Evolutionary conservation across 1,140 invertebrate genomes (phyloP).

Genomic region (silkworm (Bombyx mori)): ASM3026992v2 NC_085110.1:13376001-13376500

Average conservation of each 20-base stretch:
- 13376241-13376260: slow-evolving; percentile 84
- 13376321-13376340: slow-evolving; percentile 93
- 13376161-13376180: slow-evolving; percentile 65
- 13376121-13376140: slow-evolving; percentile 32
- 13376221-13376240: slow-evolving; percentile 74
- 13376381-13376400: slow-evolving; percentile 76
- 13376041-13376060: slow-evolving; percentile 60
- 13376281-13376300: slow-evolving; percentile 89
- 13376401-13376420: slow-evolving; percentile 86
- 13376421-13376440: slow-evolving; percentile 81
- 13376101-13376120: slow-evolving; percentile 56
- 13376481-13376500: too few species aligned
- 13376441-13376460: slow-evolving; percentile 46
- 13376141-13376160: slow-evolving; percentile 39
- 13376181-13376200: slow-evolving; percentile 87
- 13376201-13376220: slow-evolving; percentile 84
- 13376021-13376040: slow-evolving; percentile 74
- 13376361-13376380: slow-evolving; percentile 64
- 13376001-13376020: slow-evolving; percentile 71
- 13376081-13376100: slow-evolving; percentile 62
- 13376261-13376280: slow-evolving; percentile 73
- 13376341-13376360: slow-evolving; percentile 92
- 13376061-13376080: slow-evolving; percentile 53
- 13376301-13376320: slow-evolving; percentile 91
- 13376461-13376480: neutral